Evolutionary conservation across 2,888 invertebrate genomes (phyloP).

Genomic region (Noctua fimbriata): DNA sequence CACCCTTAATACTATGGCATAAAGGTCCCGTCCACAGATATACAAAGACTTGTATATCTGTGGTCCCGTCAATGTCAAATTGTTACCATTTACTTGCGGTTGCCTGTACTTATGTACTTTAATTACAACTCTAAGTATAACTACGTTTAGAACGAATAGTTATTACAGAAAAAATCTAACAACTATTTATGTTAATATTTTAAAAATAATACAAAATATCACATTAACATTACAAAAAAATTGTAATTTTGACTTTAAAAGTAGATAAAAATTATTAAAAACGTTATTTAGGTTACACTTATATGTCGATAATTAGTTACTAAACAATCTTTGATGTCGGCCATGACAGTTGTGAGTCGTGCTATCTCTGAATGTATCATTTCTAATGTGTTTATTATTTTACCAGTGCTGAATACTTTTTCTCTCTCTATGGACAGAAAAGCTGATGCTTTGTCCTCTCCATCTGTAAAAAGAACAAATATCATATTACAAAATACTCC

Average conservation of each 20-base stretch:
- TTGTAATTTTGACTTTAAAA: slow-evolving; percentile 4
- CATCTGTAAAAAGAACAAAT: slow-evolving; percentile 64
- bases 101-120: slow-evolving; percentile 4
- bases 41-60: too few species aligned
- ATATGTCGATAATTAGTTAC: slow-evolving; percentile 53
- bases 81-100: not conserved
- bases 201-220: slow-evolving; percentile 43
- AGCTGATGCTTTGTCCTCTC: slow-evolving; percentile 71
- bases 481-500: not conserved
- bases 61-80: not conserved
- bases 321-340: slow-evolving; percentile 77
- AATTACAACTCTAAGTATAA: not conserved
- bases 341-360: slow-evolving; percentile 75
- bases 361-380: slow-evolving; percentile 74
- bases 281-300: slow-evolving; percentile 46
- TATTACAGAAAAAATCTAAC: not conserved
- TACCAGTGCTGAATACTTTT: slow-evolving; percentile 73
- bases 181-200: not conserved
- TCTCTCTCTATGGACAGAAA: slow-evolving; percentile 76
- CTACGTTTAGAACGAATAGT: slow-evolving; percentile 23
- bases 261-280: not conserved
- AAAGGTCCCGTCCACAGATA: too few species aligned
- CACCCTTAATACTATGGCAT: not conserved
- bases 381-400: slow-evolving; percentile 71
- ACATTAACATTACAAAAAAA: slow-evolving; percentile 24